Evolutionary conservation across 2,888 invertebrate genomes (phyloP).

Genomic region (Eupithecia tripunctaria): DNA sequence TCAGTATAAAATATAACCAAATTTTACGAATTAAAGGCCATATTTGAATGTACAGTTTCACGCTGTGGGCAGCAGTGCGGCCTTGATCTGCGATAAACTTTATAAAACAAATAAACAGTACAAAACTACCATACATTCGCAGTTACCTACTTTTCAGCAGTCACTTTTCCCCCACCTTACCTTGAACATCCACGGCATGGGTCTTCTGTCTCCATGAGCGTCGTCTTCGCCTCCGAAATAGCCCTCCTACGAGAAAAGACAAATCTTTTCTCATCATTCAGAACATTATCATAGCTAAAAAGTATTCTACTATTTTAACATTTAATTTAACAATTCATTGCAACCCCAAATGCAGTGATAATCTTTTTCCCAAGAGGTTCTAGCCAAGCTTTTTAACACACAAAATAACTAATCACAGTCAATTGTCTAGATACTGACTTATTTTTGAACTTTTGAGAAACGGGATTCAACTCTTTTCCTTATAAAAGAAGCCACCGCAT

Average conservation of each 20-base stretch:
- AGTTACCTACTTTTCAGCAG: not conserved
- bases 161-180: conserved; percentile 48
- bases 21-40: too few relatives aligned
- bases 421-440: not conserved
- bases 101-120: not conserved
- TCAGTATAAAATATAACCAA: too few relatives aligned
- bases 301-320: not conserved
- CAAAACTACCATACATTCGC: not conserved
- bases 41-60: too few relatives aligned
- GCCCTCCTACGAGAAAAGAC: conserved; percentile 61
- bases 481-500: not conserved
- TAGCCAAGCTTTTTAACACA: not conserved
- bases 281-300: conserved; percentile 7
- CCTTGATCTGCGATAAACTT: too few relatives aligned
- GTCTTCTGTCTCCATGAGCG: conserved; percentile 55
- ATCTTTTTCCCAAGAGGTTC: not conserved
- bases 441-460: not conserved
- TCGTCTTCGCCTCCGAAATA: conserved; percentile 61
- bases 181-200: conserved; percentile 67
- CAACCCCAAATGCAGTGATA: not conserved
- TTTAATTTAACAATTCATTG: not conserved
- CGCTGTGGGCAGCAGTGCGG: too few relatives aligned
- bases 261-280: conserved; percentile 53
- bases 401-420: not conserved
- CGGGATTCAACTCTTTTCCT: not conserved